phyloP scores from a whole-genome alignment of 2,888 invertebrate species.

The Tetranychus piercei region DNA sequence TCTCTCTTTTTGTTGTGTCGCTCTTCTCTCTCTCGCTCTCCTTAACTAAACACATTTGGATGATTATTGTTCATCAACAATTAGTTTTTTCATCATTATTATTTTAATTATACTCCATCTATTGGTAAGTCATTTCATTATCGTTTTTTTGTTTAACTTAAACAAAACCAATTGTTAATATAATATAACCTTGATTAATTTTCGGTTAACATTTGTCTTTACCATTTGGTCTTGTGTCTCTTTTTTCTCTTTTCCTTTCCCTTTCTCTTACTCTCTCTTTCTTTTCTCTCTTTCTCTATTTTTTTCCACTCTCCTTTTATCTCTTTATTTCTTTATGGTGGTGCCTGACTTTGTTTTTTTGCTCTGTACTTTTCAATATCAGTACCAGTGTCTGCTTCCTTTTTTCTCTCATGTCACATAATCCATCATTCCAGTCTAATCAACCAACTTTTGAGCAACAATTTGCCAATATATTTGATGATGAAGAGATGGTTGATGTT shows the following conservation, averaged over 20 bases:
- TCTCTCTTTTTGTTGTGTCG: too few species aligned
- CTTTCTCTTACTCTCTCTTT: neutral
- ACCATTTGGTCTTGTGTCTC: neutral
- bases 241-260: neutral
- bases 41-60: too few species aligned
- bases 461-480: constrained; percentile 8
- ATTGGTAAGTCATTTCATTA: too few species aligned
- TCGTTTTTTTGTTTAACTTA: too few species aligned
- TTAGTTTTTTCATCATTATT: too few species aligned
- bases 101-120: too few species aligned
- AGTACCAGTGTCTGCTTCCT: neutral
- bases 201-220: neutral
- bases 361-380: neutral
- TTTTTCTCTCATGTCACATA: neutral
- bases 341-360: neutral
- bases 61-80: too few species aligned
- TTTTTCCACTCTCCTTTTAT: neutral
- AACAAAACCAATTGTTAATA: too few species aligned
- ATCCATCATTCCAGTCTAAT: neutral
- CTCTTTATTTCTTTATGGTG: neutral
- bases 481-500: constrained; percentile 7
- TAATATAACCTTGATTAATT: neutral
- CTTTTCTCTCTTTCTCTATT: neutral
- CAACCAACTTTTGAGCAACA: neutral
- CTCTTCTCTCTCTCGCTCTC: too few species aligned